These are phyloP conservation scores for Cotesia vestalis DNA, from an alignment of 1,140 invertebrate species.

Conservation along the genomic window DNA sequence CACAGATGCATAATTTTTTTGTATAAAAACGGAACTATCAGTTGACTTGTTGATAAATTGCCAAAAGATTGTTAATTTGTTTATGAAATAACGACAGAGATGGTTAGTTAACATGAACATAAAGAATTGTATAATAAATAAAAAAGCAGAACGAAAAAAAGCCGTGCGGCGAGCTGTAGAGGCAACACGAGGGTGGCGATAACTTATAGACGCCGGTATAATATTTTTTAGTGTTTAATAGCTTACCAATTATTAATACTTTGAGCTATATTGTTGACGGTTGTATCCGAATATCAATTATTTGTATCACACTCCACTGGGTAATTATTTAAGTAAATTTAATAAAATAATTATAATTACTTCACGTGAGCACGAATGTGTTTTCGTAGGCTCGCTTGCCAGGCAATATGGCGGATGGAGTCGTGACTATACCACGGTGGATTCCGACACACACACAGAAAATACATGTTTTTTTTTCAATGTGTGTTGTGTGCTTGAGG, in stretches of 20 bases:
- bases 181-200: slow-evolving; percentile 33
- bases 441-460: background rate
- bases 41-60: too few species aligned
- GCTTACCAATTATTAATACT: slow-evolving; percentile 22
- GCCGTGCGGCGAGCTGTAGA: slow-evolving; percentile 28
- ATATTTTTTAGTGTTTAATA: slow-evolving; percentile 35
- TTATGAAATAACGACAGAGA: too few species aligned
- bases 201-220: background rate
- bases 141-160: slow-evolving; percentile 34
- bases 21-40: too few species aligned
- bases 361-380: slow-evolving; percentile 51
- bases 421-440: background rate
- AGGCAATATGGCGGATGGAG: slow-evolving; percentile 54
- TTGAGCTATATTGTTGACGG: background rate
- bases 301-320: slow-evolving; percentile 16
- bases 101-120: too few species aligned
- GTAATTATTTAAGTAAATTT: slow-evolving; percentile 36
- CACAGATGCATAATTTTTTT: too few species aligned
- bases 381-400: slow-evolving; percentile 41
- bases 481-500: too few species aligned
- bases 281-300: background rate
- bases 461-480: too few species aligned
- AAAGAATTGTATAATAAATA: background rate
- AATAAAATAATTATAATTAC: slow-evolving; percentile 8
- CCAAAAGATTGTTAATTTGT: too few species aligned